These are phyloP conservation scores for Epinotia ramella DNA, from an alignment of 2,888 invertebrate genomes.

Conservation along the genomic window DNA sequence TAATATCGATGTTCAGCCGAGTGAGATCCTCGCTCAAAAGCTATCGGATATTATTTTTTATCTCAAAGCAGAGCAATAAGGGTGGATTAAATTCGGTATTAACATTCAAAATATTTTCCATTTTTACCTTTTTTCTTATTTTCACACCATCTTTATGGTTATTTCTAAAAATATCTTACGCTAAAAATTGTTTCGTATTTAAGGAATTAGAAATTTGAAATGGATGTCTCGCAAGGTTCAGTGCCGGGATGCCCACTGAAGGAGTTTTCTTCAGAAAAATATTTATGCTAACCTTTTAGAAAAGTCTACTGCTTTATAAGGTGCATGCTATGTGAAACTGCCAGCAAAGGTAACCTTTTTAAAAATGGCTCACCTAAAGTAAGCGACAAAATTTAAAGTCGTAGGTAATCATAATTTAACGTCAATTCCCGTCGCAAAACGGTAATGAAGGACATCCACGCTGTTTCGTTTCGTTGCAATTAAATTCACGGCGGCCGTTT, in stretches of 20 bases:
- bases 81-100: slow-evolving; percentile 35
- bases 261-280: too few relatives aligned
- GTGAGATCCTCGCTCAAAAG: slow-evolving; percentile 33
- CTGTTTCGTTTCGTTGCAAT: slow-evolving; percentile 21
- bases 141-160: neutral
- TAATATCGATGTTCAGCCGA: slow-evolving; percentile 37
- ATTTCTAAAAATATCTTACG: neutral
- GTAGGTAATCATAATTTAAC: neutral
- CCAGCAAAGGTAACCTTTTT: too few relatives aligned
- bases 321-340: too few relatives aligned
- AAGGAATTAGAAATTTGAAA: neutral
- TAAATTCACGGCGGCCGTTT: slow-evolving; percentile 20
- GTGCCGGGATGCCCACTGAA: too few relatives aligned
- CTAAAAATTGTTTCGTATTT: too few relatives aligned
- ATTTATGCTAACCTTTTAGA: too few relatives aligned
- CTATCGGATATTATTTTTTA: slow-evolving; percentile 36
- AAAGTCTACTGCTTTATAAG: too few relatives aligned
- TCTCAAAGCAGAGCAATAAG: slow-evolving; percentile 29
- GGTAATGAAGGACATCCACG: slow-evolving; percentile 6
- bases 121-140: neutral
- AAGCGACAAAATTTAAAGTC: neutral
- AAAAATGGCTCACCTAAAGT: too few relatives aligned
- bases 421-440: neutral
- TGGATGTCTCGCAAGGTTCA: too few relatives aligned
- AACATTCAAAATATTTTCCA: slow-evolving; percentile 16